A percentile compares a stretch with the other conserved stretches of the same genome.
Conservation (phyloP, 2,888 invertebrate species). For the Pteria penguin region DNA sequence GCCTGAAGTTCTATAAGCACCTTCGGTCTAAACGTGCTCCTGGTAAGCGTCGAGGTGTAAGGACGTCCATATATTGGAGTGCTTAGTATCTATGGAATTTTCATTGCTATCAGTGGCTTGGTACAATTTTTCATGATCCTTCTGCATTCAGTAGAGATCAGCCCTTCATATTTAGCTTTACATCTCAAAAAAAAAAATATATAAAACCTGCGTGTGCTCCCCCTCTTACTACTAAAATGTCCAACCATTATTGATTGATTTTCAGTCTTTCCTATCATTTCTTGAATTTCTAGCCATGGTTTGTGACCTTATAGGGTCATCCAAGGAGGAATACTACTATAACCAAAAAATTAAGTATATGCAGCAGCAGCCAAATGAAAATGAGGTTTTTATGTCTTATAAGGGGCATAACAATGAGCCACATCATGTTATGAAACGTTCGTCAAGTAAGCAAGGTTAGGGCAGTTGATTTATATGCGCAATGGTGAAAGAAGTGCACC, state of each 20-base stretch:
- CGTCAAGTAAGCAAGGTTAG: not conserved
- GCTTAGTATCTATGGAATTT: not conserved
- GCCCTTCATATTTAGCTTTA: not conserved
- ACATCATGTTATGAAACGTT: not conserved
- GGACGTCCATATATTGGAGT: not conserved
- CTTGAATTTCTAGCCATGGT: not conserved
- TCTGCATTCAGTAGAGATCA: not conserved
- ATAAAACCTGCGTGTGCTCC: not conserved
- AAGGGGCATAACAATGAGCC: not conserved
- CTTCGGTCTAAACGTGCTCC: constrained; percentile 24
- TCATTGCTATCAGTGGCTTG: too few species aligned
- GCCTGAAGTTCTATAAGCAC: constrained; percentile 11
- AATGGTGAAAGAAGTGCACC: not conserved
- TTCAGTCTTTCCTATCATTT: not conserved
- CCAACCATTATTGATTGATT: not conserved
- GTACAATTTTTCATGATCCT: too few species aligned
- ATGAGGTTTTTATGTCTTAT: not conserved
- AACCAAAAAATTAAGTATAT: too few species aligned
- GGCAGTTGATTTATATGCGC: too few species aligned
- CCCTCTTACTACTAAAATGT: not conserved
- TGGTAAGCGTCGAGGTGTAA: constrained; percentile 30
- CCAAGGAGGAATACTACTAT: too few species aligned
- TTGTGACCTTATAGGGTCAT: not conserved
- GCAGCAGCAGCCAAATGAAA: too few species aligned
- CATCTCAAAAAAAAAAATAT: not conserved